phyloP scores from a whole-genome alignment of 2,797 vertebrate species.

The Mallotus villosus region DNA sequence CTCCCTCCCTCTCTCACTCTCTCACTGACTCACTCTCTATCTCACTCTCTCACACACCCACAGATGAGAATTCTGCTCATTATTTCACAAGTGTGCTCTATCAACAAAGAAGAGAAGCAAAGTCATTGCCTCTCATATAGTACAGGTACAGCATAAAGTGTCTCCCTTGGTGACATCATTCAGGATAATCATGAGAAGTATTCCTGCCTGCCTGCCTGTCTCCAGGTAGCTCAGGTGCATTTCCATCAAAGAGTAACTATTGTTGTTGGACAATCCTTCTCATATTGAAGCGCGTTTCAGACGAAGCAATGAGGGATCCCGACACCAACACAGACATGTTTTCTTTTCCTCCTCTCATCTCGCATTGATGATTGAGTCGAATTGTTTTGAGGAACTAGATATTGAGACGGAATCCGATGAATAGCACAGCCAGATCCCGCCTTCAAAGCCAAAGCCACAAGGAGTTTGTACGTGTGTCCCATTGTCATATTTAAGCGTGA shows the following conservation, averaged over 20 bases:
- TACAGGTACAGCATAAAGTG: constrained; percentile 26
- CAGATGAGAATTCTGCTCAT: constrained; percentile 7
- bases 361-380: too few relatives aligned
- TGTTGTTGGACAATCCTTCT: background rate
- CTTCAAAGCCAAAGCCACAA: constrained; percentile 39
- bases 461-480: constrained; percentile 54
- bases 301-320: background rate
- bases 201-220: background rate
- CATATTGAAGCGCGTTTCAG: too few relatives aligned
- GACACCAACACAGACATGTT: background rate
- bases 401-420: background rate
- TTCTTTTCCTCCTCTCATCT: background rate
- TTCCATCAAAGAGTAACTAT: constrained; percentile 29
- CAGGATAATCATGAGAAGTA: constrained; percentile 22
- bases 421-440: constrained; percentile 37
- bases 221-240: background rate
- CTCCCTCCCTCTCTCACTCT: constrained; percentile 1
- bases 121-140: constrained; percentile 17
- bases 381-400: too few relatives aligned
- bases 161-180: constrained; percentile 25
- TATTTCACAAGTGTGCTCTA: constrained; percentile 37
- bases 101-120: constrained; percentile 43
- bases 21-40: background rate
- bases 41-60: constrained; percentile 9
- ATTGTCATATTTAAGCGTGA: constrained; percentile 54